These are phyloP conservation scores for Seira ritae DNA, from an alignment of 2,888 invertebrate species.

Conservation along the genomic window DNA sequence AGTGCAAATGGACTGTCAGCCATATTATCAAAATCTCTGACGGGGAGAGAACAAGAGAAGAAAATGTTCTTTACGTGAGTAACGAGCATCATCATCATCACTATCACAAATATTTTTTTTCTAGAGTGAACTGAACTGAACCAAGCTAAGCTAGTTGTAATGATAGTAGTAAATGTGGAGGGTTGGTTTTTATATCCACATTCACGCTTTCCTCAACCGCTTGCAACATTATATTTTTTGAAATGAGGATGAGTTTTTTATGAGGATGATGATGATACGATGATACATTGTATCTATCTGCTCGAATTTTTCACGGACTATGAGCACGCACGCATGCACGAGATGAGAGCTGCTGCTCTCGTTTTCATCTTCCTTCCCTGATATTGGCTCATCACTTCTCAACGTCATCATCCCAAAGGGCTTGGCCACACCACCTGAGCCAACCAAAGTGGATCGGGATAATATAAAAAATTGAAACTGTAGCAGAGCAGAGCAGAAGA, in stretches of 20 bases:
- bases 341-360: conserved; percentile 51
- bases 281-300: conserved; percentile 52
- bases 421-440: conserved; percentile 55
- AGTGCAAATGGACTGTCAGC: conserved; percentile 49
- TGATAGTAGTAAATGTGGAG: not conserved
- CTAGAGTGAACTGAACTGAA: not conserved
- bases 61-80: conserved; percentile 43
- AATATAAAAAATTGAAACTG: conserved; percentile 56
- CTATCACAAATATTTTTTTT: conserved; percentile 3
- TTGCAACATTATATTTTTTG: not conserved
- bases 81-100: conserved; percentile 52
- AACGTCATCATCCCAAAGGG: conserved; percentile 63
- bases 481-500: conserved; percentile 39
- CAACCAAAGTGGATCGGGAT: conserved; percentile 56
- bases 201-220: not conserved
- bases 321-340: conserved; percentile 29
- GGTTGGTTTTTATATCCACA: not conserved
- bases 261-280: conserved; percentile 35
- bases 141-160: not conserved
- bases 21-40: conserved; percentile 60
- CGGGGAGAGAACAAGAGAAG: not conserved
- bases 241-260: conserved; percentile 10
- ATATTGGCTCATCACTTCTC: conserved; percentile 59
- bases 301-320: conserved; percentile 65
- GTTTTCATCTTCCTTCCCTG: conserved; percentile 55